Evolutionary conservation across 2,888 invertebrate species (phyloP).

Genomic region (Torymus auratus): DNA sequence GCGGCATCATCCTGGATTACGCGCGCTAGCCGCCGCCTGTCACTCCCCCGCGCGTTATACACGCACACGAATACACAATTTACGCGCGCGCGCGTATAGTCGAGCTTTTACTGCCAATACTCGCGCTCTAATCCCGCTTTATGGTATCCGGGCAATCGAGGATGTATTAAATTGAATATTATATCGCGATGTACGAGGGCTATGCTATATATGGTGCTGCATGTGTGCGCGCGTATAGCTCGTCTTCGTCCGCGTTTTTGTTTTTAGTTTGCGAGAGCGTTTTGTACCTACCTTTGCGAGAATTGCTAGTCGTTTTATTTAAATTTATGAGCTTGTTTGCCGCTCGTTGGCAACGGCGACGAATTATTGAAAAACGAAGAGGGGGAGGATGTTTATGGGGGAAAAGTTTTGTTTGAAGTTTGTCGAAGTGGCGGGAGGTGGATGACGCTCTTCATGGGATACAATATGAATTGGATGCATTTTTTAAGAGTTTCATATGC

Average conservation of each 20-base stretch:
- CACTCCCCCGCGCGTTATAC: slow-evolving; percentile 10
- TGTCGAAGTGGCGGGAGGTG: too few species aligned
- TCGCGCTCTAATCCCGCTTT: slow-evolving; percentile 57
- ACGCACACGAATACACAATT: not conserved
- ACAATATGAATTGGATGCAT: too few species aligned
- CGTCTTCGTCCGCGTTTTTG: not conserved
- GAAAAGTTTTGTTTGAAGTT: too few species aligned
- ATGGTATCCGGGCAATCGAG: slow-evolving; percentile 53
- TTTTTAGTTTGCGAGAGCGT: not conserved
- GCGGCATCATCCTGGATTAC: slow-evolving; percentile 59
- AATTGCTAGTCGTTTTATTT: slow-evolving; percentile 28
- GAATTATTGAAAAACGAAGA: slow-evolving; percentile 15
- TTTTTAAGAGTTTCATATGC: too few species aligned
- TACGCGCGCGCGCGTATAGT: slow-evolving; percentile 5
- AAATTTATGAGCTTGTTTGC: slow-evolving; percentile 49
- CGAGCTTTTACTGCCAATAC: slow-evolving; percentile 63
- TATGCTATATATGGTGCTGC: not conserved
- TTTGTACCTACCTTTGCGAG: not conserved
- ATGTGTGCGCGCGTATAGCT: not conserved
- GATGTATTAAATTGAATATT: slow-evolving; percentile 55
- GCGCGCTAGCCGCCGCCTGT: slow-evolving; percentile 60
- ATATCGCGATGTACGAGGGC: slow-evolving; percentile 31
- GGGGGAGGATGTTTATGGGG: too few species aligned
- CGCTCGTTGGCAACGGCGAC: slow-evolving; percentile 7
- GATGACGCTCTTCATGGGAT: too few species aligned